These are phyloP conservation scores for Thinocorus orbignyianus DNA, from an alignment of 2,113 vertebrate genomes.

Conservation along the genomic window DNA sequence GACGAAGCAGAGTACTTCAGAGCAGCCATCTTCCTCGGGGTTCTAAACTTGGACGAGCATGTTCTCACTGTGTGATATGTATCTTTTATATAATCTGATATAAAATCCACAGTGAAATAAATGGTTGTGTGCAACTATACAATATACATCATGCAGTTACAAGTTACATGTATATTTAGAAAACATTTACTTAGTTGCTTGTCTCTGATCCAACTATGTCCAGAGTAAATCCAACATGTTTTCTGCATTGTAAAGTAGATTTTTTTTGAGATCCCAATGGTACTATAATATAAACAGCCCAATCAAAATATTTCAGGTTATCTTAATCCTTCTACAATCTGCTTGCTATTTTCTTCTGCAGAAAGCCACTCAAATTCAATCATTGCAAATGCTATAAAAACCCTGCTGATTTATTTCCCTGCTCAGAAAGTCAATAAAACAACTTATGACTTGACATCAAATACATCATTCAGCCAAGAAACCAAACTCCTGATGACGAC, in stretches of 20 bases:
- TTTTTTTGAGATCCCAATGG: neutral
- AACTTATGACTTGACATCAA: neutral
- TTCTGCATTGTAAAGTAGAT: neutral
- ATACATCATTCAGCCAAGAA: constrained; percentile 6
- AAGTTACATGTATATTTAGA: neutral
- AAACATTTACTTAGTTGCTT: neutral
- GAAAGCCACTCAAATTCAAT: neutral
- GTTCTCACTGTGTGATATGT: neutral
- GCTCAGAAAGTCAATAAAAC: constrained; percentile 25
- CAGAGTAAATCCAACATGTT: neutral
- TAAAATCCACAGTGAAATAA: neutral
- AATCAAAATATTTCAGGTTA: constrained; percentile 14
- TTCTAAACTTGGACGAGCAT: neutral
- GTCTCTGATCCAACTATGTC: neutral
- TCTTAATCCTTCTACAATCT: neutral
- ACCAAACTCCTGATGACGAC: constrained; percentile 7
- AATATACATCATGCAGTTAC: neutral
- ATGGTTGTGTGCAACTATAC: neutral
- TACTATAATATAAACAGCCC: neutral
- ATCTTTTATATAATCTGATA: neutral
- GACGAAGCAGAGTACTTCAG: neutral
- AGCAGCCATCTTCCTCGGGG: neutral
- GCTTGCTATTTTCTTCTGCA: constrained; percentile 3
- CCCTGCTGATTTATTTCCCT: constrained; percentile 19
- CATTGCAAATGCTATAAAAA: constrained; percentile 19